Conservation (phyloP, 2,113 vertebrate species). For the Nibea albiflora region DNA sequence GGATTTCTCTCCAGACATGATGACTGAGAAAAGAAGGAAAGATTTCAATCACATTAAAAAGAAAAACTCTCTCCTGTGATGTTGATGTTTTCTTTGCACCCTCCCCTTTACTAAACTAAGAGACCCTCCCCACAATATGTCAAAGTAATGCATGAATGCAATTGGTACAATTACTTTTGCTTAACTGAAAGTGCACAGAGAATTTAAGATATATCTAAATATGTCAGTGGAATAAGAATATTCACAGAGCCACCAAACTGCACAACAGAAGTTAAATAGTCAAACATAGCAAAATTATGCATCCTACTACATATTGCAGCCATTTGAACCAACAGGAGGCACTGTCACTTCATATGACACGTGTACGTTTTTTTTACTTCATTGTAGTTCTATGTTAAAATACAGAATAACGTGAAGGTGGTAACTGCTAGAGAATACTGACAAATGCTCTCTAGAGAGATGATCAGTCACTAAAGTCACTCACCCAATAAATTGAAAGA, state of each 20-base stretch:
- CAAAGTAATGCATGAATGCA: too few species aligned
- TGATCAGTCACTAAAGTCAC: neutral
- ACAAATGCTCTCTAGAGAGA: neutral
- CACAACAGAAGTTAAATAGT: neutral
- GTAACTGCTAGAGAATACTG: neutral
- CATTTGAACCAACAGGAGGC: too few species aligned
- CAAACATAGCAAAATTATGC: neutral
- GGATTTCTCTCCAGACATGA: constrained; percentile 84
- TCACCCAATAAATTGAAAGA: neutral
- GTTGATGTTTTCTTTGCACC: too few species aligned
- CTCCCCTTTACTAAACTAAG: too few species aligned
- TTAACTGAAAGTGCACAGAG: too few species aligned
- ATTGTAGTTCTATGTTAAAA: neutral
- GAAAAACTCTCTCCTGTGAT: too few species aligned
- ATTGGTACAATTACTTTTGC: too few species aligned
- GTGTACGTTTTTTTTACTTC: neutral
- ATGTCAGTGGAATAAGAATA: neutral
- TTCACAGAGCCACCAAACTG: neutral
- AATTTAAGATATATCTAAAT: neutral
- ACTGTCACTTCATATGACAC: neutral
- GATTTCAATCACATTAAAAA: neutral
- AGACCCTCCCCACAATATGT: too few species aligned
- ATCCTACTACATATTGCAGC: neutral
- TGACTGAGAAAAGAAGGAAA: constrained; percentile 52
- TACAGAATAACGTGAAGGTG: neutral